phyloP scores from a whole-genome alignment of 2,888 invertebrate species.

The Drosophila mayaguana region DNA sequence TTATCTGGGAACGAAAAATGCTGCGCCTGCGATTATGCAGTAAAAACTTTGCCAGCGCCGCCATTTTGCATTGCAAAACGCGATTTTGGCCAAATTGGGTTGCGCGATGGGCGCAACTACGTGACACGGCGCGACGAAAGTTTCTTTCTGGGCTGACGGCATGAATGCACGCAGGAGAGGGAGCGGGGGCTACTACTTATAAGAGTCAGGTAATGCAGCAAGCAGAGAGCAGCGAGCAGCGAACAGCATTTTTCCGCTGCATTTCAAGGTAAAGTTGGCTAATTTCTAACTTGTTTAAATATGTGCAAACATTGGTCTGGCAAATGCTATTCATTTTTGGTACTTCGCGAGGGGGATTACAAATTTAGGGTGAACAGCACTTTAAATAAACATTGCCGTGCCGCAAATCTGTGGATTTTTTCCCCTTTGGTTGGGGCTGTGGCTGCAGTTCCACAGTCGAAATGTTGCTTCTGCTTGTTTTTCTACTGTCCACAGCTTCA shows the following conservation, averaged over 20 bases:
- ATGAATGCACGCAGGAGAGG: conserved; percentile 42
- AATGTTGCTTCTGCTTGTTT: conserved; percentile 20
- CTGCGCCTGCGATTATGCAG: conserved; percentile 79
- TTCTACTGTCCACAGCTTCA: conserved; percentile 13
- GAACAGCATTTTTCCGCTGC: conserved; percentile 49
- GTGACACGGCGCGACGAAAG: conserved; percentile 39
- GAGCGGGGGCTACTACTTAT: conserved; percentile 6
- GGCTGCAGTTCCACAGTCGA: conserved; percentile 18
- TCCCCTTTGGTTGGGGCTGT: conserved; percentile 19
- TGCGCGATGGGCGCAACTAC: conserved; percentile 43
- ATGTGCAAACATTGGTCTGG: conserved; percentile 64
- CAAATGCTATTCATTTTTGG: conserved; percentile 68
- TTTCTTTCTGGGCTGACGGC: conserved; percentile 51
- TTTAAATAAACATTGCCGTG: conserved; percentile 12
- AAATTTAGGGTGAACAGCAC: conserved; percentile 1
- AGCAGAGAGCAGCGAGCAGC: conserved; percentile 20
- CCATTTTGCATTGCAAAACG: conserved; percentile 77
- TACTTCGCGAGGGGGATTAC: conserved; percentile 16
- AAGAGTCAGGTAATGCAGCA: conserved; percentile 34
- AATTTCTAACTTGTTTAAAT: conserved; percentile 72
- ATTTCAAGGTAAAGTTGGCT: conserved; percentile 51
- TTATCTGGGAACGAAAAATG: conserved; percentile 53
- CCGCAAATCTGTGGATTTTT: conserved; percentile 12
- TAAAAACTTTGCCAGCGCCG: conserved; percentile 66
- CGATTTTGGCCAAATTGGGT: conserved; percentile 72